Conservation (phyloP, 1,140 invertebrate species). For the Hycleus phaleratus region DNA sequence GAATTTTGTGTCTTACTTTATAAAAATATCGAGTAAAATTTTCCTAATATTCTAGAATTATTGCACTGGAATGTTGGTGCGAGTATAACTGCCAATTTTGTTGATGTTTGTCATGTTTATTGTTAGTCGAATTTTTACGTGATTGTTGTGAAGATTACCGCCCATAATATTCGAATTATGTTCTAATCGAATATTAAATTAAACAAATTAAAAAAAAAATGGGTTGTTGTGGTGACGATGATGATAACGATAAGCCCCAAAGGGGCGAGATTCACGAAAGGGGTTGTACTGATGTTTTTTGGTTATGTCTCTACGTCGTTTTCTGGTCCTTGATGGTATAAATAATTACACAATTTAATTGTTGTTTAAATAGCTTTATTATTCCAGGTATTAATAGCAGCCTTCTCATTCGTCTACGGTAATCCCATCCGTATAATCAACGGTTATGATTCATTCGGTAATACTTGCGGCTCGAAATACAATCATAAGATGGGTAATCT, state of each 20-base stretch:
- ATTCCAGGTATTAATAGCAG: conserved; percentile 71
- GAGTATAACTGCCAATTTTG: no score
- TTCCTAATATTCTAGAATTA: no score
- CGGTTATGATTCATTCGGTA: conserved; percentile 94
- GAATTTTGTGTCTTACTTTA: no score
- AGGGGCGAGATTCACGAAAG: conserved; percentile 42
- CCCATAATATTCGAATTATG: no score
- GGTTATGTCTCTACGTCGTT: conserved; percentile 71
- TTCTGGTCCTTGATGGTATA: conserved; percentile 84
- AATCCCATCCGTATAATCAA: conserved; percentile 80
- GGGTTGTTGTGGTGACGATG: conserved; percentile 28
- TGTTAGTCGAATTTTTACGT: no score
- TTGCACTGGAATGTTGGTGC: no score
- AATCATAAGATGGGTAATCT: conserved; percentile 67
- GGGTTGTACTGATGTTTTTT: conserved; percentile 79
- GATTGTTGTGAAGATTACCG: no score
- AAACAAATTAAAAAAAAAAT: conserved; percentile 15
- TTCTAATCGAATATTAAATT: no score
- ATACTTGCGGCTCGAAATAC: conserved; percentile 80
- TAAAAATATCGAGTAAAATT: no score
- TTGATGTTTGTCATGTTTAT: no score
- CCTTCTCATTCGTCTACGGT: conserved; percentile 82
- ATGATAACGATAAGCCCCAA: conserved; percentile 26
- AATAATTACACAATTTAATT: conserved; percentile 38
- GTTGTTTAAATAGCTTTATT: conserved; percentile 18